Conservation (phyloP, 30 jellyfish, hydroid and myxozoan genomes). For the Aurelia sp. region DNA sequence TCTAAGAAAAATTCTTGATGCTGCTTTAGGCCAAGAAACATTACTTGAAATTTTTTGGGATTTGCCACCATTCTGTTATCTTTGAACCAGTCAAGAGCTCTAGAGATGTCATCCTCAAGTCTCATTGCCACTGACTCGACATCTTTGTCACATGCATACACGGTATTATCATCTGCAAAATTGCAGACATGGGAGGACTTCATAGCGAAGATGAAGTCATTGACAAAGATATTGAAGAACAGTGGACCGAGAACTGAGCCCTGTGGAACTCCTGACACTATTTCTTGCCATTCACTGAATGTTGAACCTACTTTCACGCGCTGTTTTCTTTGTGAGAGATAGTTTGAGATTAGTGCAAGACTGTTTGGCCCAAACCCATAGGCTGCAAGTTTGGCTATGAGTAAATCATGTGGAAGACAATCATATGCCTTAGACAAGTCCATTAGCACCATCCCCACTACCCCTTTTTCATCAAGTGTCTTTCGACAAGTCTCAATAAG, state of each 20-base stretch:
- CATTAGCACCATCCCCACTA: conserved; percentile 58
- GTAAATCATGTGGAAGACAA: background rate
- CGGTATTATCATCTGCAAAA: conserved; percentile 46
- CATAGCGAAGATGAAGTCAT: conserved; percentile 37
- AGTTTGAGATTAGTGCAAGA: conserved; percentile 31
- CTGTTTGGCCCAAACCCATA: conserved; percentile 32
- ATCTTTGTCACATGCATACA: conserved; percentile 2
- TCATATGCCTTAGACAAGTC: conserved; percentile 50
- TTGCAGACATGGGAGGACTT: conserved; percentile 45
- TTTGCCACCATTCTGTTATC: background rate
- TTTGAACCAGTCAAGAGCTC: conserved; percentile 28
- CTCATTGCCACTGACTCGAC: background rate
- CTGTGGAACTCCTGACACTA: conserved; percentile 55
- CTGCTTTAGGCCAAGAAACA: too few species aligned
- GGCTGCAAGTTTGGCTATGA: conserved; percentile 46
- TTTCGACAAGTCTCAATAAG: conserved; percentile 10
- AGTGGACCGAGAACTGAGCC: conserved; percentile 59
- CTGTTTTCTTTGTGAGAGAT: conserved; percentile 51
- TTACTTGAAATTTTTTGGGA: too few species aligned
- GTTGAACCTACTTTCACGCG: conserved; percentile 28
- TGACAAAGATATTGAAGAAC: conserved; percentile 47
- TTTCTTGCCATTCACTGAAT: conserved; percentile 56
- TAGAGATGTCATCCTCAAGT: conserved; percentile 23
- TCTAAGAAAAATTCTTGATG: too few species aligned
- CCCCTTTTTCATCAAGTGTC: conserved; percentile 1